Evolutionary conservation across 2,888 invertebrate species (phyloP).

Genomic region (Dasypogon diadema): DNA sequence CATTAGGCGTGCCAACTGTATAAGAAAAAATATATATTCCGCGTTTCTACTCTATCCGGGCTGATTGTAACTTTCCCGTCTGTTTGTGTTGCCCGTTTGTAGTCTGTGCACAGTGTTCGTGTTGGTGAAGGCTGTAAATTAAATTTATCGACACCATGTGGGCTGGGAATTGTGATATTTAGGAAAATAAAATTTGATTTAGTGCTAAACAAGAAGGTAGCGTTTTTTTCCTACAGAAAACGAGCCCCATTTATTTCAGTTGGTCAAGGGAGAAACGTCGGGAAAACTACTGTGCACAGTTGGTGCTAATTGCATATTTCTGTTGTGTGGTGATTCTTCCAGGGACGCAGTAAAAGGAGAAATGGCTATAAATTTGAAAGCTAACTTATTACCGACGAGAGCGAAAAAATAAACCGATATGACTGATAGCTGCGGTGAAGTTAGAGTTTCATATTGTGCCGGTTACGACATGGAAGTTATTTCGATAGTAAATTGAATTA

Average conservation of each 20-base stretch:
- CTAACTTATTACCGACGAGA: constrained; percentile 22
- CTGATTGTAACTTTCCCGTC: constrained; percentile 9
- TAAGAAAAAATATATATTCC: constrained; percentile 26
- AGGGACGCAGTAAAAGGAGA: constrained; percentile 10
- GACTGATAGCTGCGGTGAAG: constrained; percentile 43
- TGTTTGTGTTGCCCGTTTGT: neutral
- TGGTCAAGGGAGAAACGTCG: neutral
- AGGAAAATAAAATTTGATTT: constrained; percentile 52
- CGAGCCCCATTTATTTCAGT: constrained; percentile 42
- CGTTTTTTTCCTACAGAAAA: neutral
- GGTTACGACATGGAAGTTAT: neutral
- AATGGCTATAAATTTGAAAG: constrained; percentile 26
- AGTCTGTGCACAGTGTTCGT: neutral
- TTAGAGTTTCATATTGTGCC: constrained; percentile 21
- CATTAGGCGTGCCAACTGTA: constrained; percentile 49
- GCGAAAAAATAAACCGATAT: constrained; percentile 8
- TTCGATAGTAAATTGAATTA: constrained; percentile 25
- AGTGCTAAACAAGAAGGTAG: constrained; percentile 47
- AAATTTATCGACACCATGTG: constrained; percentile 52
- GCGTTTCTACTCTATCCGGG: constrained; percentile 44
- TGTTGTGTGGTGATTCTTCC: constrained; percentile 43
- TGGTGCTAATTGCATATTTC: constrained; percentile 43
- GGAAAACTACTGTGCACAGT: constrained; percentile 44
- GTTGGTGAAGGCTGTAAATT: constrained; percentile 49
- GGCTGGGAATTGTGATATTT: constrained; percentile 51